Conservation (phyloP, 2,113 vertebrate species). For the Xiphophorus hellerii region DNA sequence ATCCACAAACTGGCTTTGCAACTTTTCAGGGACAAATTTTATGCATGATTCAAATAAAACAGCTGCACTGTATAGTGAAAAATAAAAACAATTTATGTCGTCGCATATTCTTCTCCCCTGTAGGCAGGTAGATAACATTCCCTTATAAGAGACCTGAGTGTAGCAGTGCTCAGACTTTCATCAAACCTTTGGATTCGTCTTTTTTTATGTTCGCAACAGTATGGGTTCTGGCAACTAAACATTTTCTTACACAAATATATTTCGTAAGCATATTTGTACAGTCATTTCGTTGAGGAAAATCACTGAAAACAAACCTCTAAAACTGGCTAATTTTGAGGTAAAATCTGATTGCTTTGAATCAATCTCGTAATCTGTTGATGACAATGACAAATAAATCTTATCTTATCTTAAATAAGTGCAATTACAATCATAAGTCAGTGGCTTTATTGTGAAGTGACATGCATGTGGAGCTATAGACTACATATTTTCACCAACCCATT, state of each 20-base stretch:
- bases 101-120: constrained; percentile 6
- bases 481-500: not conserved
- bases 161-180: not conserved
- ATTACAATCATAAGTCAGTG: not conserved
- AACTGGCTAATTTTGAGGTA: not conserved
- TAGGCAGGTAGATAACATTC: constrained; percentile 14
- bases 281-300: not conserved
- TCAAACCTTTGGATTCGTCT: not conserved
- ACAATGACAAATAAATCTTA: no score
- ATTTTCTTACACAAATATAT: not conserved
- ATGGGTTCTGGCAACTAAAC: not conserved
- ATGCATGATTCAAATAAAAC: constrained; percentile 44
- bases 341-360: not conserved
- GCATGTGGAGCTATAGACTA: not conserved
- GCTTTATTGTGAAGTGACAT: not conserved
- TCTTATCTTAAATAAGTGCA: not conserved
- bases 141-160: not conserved
- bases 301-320: not conserved
- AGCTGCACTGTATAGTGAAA: constrained; percentile 18
- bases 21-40: constrained; percentile 29
- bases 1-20: constrained; percentile 21
- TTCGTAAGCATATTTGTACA: not conserved
- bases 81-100: constrained; percentile 45
- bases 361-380: no score
- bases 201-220: not conserved